Evolutionary conservation across 2,888 invertebrate genomes (phyloP), one percentile per base, ranked within the genome.

Genomic region (Heliconius charithonia): DNA sequence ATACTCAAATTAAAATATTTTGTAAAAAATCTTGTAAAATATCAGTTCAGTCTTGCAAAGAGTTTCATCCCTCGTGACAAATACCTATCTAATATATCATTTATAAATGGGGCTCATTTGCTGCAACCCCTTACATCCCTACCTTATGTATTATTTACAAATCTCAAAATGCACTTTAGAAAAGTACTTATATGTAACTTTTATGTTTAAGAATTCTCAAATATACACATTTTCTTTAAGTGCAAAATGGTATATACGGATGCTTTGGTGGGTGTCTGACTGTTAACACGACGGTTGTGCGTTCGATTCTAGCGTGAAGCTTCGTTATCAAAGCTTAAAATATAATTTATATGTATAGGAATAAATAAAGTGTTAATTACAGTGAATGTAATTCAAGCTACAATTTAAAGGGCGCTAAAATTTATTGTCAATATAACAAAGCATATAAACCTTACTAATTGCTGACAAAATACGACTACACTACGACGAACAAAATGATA

Each of bases 41-140:
- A 37, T 37, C 37, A n/a, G n/a, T 37, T 37, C 37, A 37, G 37
- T 59, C 13, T 32, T 56, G 56, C 32, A 19, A 51, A 56, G 51
- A 71, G 19, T 27, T 56, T 32, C 72, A 9, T 59, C 32, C 59
- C 56, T 25, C 56, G 32, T 10, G n/a, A 37, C 32, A 72, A 59
- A 37, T 59, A 72, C 32, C 32, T 59, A 72, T 37, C 32, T 59
- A 13, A 59, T 56, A n/a, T 19, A 72, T 59, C 59, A 72, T 72
- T 72, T 59, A 59, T 59, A n/a, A 16, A 56, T 37, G 27, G 72
- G 37, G 72, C 72, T 59, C 59, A 59, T 72, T 72, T 72, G 72
- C 77, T 59, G 65, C 72, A 27, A 45, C 63, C 77, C 56, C 77
- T 77, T 72, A 77, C 72, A 37, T 65, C 77, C 77, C 77, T 77